These are phyloP conservation scores for Drosophila emarginata DNA, from an alignment of 2,888 invertebrate genomes.

Conservation along the genomic window DNA sequence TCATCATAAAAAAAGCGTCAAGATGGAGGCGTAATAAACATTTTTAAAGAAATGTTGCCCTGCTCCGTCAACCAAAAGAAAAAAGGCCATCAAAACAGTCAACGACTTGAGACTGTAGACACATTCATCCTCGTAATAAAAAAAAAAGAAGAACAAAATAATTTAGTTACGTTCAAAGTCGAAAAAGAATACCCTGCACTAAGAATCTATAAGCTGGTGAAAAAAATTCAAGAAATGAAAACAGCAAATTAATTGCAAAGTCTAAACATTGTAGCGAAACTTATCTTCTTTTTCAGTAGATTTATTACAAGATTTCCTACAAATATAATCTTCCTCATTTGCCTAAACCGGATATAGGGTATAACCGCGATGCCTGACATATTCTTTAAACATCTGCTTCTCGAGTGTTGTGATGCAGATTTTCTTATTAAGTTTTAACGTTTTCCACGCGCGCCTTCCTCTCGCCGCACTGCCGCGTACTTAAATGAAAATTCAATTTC, in stretches of 20 bases:
- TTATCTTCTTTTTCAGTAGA: too few species aligned
- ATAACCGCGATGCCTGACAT: conserved; percentile 27
- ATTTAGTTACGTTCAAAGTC: background rate
- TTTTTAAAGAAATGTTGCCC: conserved; percentile 70
- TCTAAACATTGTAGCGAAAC: too few species aligned
- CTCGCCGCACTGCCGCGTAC: conserved; percentile 8
- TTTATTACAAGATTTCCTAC: too few species aligned
- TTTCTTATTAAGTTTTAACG: conserved; percentile 77
- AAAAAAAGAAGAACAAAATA: conserved; percentile 26
- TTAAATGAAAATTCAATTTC: conserved; percentile 75
- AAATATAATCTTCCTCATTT: background rate
- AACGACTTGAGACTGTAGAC: conserved; percentile 37
- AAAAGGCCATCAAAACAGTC: conserved; percentile 21
- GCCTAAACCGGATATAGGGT: background rate
- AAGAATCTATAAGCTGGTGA: too few species aligned
- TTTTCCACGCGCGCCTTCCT: conserved; percentile 45
- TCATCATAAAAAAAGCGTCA: conserved; percentile 59
- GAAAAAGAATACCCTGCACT: background rate
- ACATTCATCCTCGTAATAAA: conserved; percentile 41
- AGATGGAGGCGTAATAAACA: conserved; percentile 70
- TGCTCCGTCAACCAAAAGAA: conserved; percentile 42
- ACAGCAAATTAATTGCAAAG: too few species aligned
- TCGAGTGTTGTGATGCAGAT: conserved; percentile 58
- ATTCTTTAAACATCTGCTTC: conserved; percentile 29
- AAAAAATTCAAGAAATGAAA: background rate